These are phyloP conservation scores for Drosophila eugracilis DNA, from an alignment of 1,140 invertebrate species.

Conservation along the genomic window DNA sequence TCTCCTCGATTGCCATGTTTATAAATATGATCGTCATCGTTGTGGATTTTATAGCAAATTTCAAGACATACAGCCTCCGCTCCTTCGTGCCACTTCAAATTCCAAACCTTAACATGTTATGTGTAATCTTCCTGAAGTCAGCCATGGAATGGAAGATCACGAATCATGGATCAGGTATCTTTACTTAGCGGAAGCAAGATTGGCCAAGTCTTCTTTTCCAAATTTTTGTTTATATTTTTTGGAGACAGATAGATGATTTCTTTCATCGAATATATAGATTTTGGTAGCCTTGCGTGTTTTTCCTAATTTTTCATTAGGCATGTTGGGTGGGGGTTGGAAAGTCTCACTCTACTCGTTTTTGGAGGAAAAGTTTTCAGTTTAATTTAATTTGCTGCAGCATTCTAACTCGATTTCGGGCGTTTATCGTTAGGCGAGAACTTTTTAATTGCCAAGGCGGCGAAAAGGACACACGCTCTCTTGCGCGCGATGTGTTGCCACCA, in stretches of 20 bases:
- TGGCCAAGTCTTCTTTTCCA: no score
- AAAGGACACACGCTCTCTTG: constrained; percentile 3
- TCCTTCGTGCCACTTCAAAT: neutral
- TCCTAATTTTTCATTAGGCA: neutral
- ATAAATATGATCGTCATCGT: neutral
- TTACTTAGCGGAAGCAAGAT: no score
- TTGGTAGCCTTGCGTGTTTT: neutral
- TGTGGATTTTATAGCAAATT: neutral
- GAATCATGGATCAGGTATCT: no score
- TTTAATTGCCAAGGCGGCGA: constrained; percentile 68
- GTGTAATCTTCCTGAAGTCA: neutral
- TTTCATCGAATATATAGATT: no score
- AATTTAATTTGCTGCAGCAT: constrained; percentile 67
- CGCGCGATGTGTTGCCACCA: constrained; percentile 1
- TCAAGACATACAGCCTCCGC: neutral
- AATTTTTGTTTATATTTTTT: no score
- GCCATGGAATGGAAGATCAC: neutral
- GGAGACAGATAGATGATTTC: no score
- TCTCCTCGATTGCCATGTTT: neutral
- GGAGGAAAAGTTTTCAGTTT: constrained; percentile 57
- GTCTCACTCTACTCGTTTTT: neutral
- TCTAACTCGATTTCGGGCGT: constrained; percentile 69
- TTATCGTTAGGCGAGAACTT: constrained; percentile 65
- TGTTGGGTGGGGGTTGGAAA: no score
- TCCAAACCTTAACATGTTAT: neutral